A percentile compares a stretch with the other conserved stretches of the same genome.
These are phyloP conservation scores for Sebastes variabilis DNA, from an alignment of 2,797 vertebrate genomes.

Conservation along the genomic window DNA sequence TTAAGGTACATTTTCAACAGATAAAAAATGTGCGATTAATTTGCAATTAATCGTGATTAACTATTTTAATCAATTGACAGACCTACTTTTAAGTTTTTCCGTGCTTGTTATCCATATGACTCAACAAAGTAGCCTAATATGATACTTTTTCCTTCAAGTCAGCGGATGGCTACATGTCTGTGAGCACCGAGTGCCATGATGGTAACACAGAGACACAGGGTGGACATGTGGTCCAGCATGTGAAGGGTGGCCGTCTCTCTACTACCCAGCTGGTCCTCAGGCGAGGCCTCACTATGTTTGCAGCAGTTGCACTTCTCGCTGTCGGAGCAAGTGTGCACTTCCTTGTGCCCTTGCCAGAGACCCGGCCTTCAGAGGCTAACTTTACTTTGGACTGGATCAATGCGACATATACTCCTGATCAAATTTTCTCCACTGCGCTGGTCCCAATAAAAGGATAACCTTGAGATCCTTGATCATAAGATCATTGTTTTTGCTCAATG, in stretches of 20 bases:
- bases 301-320: slow-evolving; percentile 72
- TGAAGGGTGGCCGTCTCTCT: slow-evolving; percentile 1
- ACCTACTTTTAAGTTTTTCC: neutral
- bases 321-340: slow-evolving; percentile 79
- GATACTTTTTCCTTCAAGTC: slow-evolving; percentile 38
- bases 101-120: neutral
- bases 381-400: slow-evolving; percentile 53
- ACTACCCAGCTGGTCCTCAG: slow-evolving; percentile 78
- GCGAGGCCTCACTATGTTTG: slow-evolving; percentile 71
- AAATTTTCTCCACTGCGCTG: slow-evolving; percentile 10
- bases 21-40: too few species aligned
- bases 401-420: slow-evolving; percentile 34
- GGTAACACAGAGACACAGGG: neutral
- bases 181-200: slow-evolving; percentile 33
- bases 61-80: neutral
- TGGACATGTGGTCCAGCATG: neutral
- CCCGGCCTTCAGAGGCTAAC: slow-evolving; percentile 20
- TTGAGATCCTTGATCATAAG: neutral
- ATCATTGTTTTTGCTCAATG: neutral
- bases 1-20: too few species aligned
- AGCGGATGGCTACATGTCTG: slow-evolving; percentile 49
- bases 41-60: too few species aligned
- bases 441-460: neutral
- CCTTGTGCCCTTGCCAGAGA: slow-evolving; percentile 70
- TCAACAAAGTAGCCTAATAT: neutral